Evolutionary conservation across 2,888 invertebrate species (phyloP).

Genomic region (Brachylomia viminalis): DNA sequence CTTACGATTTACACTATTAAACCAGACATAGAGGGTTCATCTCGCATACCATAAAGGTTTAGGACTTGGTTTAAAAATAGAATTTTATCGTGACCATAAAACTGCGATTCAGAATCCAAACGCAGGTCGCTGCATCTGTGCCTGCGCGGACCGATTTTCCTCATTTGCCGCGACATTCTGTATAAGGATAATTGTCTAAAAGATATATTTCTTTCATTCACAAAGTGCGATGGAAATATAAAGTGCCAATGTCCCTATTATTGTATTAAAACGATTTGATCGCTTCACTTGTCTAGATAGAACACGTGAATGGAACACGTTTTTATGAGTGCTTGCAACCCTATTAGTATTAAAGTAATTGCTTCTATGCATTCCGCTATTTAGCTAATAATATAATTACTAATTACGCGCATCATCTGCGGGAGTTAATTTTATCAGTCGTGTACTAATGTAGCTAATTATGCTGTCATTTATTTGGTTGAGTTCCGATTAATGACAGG

Average conservation of each 20-base stretch:
- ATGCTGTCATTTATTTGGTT: slow-evolving; percentile 17
- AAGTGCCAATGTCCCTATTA: slow-evolving; percentile 3
- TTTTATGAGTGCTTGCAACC: slow-evolving; percentile 39
- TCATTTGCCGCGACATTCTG: slow-evolving; percentile 5
- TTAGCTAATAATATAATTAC: slow-evolving; percentile 55
- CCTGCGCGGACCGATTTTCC: slow-evolving; percentile 12
- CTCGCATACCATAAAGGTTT: slow-evolving; percentile 47
- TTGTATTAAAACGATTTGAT: slow-evolving; percentile 38
- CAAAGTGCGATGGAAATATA: slow-evolving; percentile 12
- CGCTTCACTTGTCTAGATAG: slow-evolving; percentile 24
- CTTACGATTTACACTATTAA: not conserved
- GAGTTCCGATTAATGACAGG: not conserved
- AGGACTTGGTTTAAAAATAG: slow-evolving; percentile 56
- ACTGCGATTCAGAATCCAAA: slow-evolving; percentile 25
- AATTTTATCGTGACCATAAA: slow-evolving; percentile 51
- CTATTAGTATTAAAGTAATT: slow-evolving; percentile 39
- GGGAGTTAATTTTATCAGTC: slow-evolving; percentile 26
- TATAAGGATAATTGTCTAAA: slow-evolving; percentile 1
- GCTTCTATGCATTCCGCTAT: slow-evolving; percentile 44
- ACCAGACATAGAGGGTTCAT: slow-evolving; percentile 21
- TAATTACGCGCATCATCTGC: slow-evolving; percentile 20
- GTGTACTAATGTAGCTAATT: slow-evolving; percentile 10
- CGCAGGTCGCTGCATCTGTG: not conserved
- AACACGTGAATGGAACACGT: slow-evolving; percentile 60
- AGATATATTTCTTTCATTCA: not conserved